Base-by-base conservation (phyloP, 1,140 invertebrate species). In the Amyelois transitella region DNA sequence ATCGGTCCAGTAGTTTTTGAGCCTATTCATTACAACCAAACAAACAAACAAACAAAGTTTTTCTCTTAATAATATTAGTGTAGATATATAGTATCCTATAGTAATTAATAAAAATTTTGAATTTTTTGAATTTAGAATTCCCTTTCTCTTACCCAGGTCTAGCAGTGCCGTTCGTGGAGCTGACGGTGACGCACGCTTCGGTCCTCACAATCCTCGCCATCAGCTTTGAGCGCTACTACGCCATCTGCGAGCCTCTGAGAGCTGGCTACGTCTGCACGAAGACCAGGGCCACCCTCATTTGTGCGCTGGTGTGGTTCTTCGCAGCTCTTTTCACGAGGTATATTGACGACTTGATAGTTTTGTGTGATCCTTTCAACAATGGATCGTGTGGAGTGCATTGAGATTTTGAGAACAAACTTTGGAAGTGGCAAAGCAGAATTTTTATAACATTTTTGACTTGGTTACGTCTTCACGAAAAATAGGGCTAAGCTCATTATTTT, bases 151-250 rank as follows among this genome's bases (percentile, higher is more conserved):
- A 44, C 89, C 83, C 89, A 96, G 95, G 95, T 88, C 94, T 96
- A 77, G 92, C 95, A 12, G 96, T 98, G 2, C 96, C 97, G 0
- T 98, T 97, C 75, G 92, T 98, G 38, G 97, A 99, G 87, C 89
- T 97, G 68, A 96, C 96, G 0, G 96, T 98, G 14, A 96, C 96
- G 0, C 96, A 98, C 80, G 96, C 96, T 10, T 98, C 96, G 2
- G 96, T 98, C 1, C 88, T 98, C 20, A 98, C 97, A 10, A 98
- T 99, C 62, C 88, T 99, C 67, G 96, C 97, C 44, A 96, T 97
- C 69, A 96, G 96, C 81, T 96, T 98, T 77, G 97, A 98, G 81
- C 90, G 97, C 5, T 98, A 98, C 88, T 97, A 97, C 85, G 97
- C 96, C 20, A 98, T 98, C 71, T 98, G 96, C 82, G 93, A 97